A percentile compares a stretch with the other conserved stretches of the same genome.
These are phyloP conservation scores for Elegia similella DNA, from an alignment of 2,888 invertebrate genomes.

Conservation along the genomic window DNA sequence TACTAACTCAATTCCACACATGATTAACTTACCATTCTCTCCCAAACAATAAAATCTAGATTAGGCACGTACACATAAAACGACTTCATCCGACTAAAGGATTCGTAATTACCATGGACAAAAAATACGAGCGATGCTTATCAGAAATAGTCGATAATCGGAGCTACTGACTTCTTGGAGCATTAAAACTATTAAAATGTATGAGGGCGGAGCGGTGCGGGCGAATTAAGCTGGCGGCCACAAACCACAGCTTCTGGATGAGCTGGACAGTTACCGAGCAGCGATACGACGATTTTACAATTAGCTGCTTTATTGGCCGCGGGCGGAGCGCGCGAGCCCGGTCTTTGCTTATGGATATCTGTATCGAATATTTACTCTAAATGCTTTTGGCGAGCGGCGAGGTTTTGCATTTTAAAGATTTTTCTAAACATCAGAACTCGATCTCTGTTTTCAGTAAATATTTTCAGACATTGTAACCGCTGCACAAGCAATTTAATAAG, in stretches of 20 bases:
- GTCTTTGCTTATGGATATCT: too few species aligned
- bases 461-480: too few species aligned
- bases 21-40: not conserved
- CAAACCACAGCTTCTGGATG: slow-evolving; percentile 75
- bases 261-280: slow-evolving; percentile 59
- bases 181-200: slow-evolving; percentile 75
- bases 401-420: too few species aligned
- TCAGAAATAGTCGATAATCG: slow-evolving; percentile 39
- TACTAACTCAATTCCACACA: slow-evolving; percentile 7
- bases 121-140: slow-evolving; percentile 38
- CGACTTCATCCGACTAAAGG: slow-evolving; percentile 42
- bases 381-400: too few species aligned
- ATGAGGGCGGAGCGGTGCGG: slow-evolving; percentile 59
- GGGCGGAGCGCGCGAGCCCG: not conserved
- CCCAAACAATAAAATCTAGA: slow-evolving; percentile 30
- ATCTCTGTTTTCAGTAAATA: too few species aligned
- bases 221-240: slow-evolving; percentile 63
- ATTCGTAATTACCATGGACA: slow-evolving; percentile 36
- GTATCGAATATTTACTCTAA: too few species aligned
- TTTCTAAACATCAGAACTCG: too few species aligned
- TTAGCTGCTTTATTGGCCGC: slow-evolving; percentile 34
- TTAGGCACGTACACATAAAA: slow-evolving; percentile 43
- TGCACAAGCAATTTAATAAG: too few species aligned
- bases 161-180: slow-evolving; percentile 47
- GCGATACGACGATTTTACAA: slow-evolving; percentile 53